These are phyloP conservation scores for Prosopocoilus inquinatus DNA, from an alignment of 2,888 invertebrate species.

Conservation along the genomic window DNA sequence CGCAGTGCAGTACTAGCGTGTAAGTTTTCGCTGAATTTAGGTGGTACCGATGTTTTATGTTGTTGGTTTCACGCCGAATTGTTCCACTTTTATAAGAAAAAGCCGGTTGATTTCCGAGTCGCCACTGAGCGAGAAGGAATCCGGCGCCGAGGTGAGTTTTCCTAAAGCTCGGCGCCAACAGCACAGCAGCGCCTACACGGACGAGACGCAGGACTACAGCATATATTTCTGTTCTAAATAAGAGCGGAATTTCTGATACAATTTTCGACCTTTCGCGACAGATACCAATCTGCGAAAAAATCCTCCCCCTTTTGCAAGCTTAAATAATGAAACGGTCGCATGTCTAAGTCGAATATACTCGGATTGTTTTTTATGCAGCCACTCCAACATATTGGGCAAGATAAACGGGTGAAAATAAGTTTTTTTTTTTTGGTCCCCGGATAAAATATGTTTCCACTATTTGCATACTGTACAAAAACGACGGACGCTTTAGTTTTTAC, in stretches of 20 bases:
- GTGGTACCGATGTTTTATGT: constrained; percentile 10
- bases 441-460: no score
- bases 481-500: no score
- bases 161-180: constrained; percentile 29
- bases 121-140: constrained; percentile 25
- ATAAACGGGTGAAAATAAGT: no score
- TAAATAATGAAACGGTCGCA: constrained; percentile 17
- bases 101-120: constrained; percentile 27
- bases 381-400: neutral
- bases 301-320: constrained; percentile 27
- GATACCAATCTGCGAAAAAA: constrained; percentile 34
- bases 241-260: constrained; percentile 32
- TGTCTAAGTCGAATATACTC: neutral
- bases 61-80: constrained; percentile 26
- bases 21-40: constrained; percentile 1
- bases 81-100: constrained; percentile 27
- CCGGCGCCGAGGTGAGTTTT: constrained; percentile 27
- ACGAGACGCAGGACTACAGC: constrained; percentile 31
- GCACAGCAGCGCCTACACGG: constrained; percentile 29
- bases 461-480: no score
- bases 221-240: constrained; percentile 37
- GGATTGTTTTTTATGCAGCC: neutral
- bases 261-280: constrained; percentile 31
- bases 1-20: no score
- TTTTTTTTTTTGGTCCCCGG: no score